Evolutionary conservation across 2,888 invertebrate species (phyloP).

Genomic region (Hofmannophila pseudospretella): DNA sequence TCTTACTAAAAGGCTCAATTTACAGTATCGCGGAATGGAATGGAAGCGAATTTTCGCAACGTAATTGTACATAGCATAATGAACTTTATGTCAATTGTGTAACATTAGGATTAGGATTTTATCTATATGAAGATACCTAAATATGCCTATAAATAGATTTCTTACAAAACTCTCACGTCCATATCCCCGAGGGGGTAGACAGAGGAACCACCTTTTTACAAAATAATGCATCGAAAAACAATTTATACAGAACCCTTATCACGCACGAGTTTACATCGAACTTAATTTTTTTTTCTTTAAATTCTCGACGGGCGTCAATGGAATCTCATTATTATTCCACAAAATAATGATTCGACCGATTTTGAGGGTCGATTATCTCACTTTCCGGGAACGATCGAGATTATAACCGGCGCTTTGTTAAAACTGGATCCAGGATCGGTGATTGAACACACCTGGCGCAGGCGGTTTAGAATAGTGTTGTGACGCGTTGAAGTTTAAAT

Average conservation of each 20-base stretch:
- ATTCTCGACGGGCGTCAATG: conserved; percentile 38
- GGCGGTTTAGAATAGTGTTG: conserved; percentile 26
- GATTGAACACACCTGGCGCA: conserved; percentile 52
- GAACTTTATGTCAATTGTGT: too few species aligned
- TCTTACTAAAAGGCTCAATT: too few species aligned
- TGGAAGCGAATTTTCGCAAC: too few species aligned
- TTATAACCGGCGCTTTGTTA: conserved; percentile 47
- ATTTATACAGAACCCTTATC: background rate
- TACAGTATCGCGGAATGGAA: too few species aligned
- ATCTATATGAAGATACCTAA: background rate
- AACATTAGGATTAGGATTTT: too few species aligned
- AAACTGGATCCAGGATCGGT: conserved; percentile 31
- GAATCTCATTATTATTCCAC: conserved; percentile 61
- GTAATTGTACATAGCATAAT: too few species aligned
- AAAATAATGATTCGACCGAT: conserved; percentile 57
- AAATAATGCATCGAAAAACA: too few species aligned
- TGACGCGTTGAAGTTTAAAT: background rate
- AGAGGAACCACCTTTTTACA: too few species aligned
- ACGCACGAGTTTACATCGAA: too few species aligned
- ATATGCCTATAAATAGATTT: too few species aligned
- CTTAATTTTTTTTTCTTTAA: conserved; percentile 20
- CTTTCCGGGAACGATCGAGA: conserved; percentile 51
- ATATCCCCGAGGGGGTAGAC: too few species aligned
- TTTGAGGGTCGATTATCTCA: conserved; percentile 48
- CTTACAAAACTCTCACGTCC: too few species aligned